Conservation (phyloP, 1,140 invertebrate genomes). For the Aleiodes sp. region DNA sequence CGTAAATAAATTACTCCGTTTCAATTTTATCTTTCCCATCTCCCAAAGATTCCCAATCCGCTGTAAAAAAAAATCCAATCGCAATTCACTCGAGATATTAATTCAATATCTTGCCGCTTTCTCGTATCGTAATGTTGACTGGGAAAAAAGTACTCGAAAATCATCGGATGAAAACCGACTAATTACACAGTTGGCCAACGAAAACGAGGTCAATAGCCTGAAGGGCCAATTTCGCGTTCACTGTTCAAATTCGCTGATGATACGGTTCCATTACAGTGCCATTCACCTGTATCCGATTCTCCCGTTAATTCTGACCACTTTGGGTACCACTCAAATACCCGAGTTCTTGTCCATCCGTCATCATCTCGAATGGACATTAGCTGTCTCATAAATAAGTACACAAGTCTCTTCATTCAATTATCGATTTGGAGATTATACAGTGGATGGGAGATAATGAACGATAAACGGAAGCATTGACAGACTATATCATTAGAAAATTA, state of each 20-base stretch:
- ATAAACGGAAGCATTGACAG: too few species aligned
- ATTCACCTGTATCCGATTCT: slow-evolving; percentile 11
- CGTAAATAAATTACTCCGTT: too few species aligned
- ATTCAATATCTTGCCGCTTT: background rate
- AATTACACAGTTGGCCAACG: background rate
- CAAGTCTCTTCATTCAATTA: background rate
- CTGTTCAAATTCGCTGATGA: background rate
- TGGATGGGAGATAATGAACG: too few species aligned
- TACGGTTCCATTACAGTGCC: background rate
- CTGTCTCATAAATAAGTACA: background rate
- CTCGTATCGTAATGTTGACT: too few species aligned
- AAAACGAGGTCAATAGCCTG: background rate
- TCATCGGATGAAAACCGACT: background rate
- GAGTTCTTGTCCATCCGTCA: background rate
- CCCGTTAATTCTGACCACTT: slow-evolving; percentile 2
- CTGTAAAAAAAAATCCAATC: too few species aligned
- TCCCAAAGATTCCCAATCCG: too few species aligned
- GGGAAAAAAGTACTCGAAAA: background rate
- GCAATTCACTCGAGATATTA: background rate
- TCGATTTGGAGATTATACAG: background rate
- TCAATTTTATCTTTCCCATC: too few species aligned
- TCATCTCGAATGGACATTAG: background rate
- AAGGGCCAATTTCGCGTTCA: background rate
- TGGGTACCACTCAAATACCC: slow-evolving; percentile 13
- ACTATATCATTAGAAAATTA: too few species aligned